Evolutionary conservation across 2,797 vertebrate species (phyloP), one percentile per base, ranked within the genome.

Genomic region (Enteromius anoplus): DNA sequence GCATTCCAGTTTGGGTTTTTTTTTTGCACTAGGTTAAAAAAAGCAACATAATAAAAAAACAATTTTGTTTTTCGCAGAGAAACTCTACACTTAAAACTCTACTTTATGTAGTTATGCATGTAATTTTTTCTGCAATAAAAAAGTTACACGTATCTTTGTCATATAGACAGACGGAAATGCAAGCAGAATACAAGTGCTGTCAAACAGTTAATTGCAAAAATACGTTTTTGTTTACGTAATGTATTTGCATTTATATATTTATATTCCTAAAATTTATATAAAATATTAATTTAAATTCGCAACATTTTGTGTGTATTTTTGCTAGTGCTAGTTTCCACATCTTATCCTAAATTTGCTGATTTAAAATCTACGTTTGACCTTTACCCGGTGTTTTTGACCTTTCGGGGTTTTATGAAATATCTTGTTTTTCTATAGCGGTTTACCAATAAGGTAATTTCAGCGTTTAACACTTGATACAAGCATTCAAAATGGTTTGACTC

Each of bases 321-420:
- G 26, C 26, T 26, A 47, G 15, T 9, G 69, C 23, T 71, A 71
- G 12, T 47, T 71, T 71, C 49, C 37, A 49, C 10, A 49, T 2
- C 23, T 9, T 49, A 15, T 71, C 7, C n/a, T 71, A 26, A 1
- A 49, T 32, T 51, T 51, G 29, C 26, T 10, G 23, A 32, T 47
- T 70, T 47, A 2, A 70, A 26, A 45, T n/a, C 40, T 15, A 26
- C 23, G n/a, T 40, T 9, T 42, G 15, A 6, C 42, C 58, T 12
- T 15, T 40, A 37, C 32, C 3, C 5, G 10, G 12, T 53, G 19
- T 58, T 58, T 75, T 55, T 15, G 32, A 23, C 21, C 21, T 58
- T 58, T 75, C 5, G 10, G 32, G 58, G 87, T 84, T 87, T 85
- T 68, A 15, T 88, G 85, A 91, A 88, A 14, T 0, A 58, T 75